These are phyloP conservation scores for Villa cingulata DNA, from an alignment of 2,888 invertebrate species.

Conservation along the genomic window DNA sequence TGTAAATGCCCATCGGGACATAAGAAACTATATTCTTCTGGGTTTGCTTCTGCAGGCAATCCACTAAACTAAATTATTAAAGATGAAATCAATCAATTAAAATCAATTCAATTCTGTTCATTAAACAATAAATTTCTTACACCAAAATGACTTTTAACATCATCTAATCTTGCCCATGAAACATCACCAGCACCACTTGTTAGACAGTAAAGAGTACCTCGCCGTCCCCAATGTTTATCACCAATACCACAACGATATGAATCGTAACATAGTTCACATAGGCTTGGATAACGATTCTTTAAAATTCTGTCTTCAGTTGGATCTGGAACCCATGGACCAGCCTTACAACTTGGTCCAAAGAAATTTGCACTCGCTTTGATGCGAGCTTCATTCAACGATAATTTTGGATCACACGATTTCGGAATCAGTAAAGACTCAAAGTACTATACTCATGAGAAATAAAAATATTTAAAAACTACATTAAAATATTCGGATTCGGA, in stretches of 20 bases:
- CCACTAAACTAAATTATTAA: conserved; percentile 26
- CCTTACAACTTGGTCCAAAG: conserved; percentile 71
- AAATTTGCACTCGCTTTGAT: conserved; percentile 57
- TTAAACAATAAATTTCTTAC: conserved; percentile 30
- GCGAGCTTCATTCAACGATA: conserved; percentile 62
- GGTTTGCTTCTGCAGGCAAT: conserved; percentile 29
- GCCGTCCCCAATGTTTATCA: conserved; percentile 73
- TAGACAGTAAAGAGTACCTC: conserved; percentile 68
- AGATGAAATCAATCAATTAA: background rate
- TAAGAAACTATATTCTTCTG: conserved; percentile 50
- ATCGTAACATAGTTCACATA: conserved; percentile 58
- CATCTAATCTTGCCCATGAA: conserved; percentile 65
- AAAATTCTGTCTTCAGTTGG: conserved; percentile 45
- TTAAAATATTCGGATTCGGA: conserved; percentile 1
- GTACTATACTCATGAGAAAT: conserved; percentile 48
- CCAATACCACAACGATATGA: conserved; percentile 44
- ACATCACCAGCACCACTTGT: conserved; percentile 66
- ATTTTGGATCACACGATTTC: conserved; percentile 51
- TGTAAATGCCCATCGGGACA: conserved; percentile 62
- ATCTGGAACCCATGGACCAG: conserved; percentile 72
- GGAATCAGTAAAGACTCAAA: conserved; percentile 60
- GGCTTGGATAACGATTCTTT: conserved; percentile 52
- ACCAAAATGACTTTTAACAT: conserved; percentile 51
- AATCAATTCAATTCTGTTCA: background rate
- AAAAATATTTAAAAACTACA: conserved; percentile 6